Evolutionary conservation across 2,113 vertebrate genomes (phyloP), one percentile per base, ranked within the genome.

Genomic region (Callopanchax toddi): DNA sequence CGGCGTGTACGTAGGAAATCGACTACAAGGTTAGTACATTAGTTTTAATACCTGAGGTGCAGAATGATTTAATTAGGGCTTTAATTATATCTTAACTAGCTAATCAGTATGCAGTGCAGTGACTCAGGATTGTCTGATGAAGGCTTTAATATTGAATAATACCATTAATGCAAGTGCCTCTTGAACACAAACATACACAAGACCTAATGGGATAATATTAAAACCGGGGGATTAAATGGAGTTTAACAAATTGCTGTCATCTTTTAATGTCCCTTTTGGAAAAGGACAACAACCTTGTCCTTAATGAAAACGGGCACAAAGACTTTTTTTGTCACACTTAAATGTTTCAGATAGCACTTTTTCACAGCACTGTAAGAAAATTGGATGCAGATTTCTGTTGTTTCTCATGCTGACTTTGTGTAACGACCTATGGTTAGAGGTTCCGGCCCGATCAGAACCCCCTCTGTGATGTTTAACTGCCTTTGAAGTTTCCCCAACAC

Each of bases 381-480:
- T 40, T 26, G 55, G 71, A 86, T 81, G 59, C 67, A 67, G 76
- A 70, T 81, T 70, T 68, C 43, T 74, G 71, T 83, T 73, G 53
- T 56, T 57, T 65, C 15, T 63, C 49, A 68, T 69, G 62, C 76
- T 37, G 68, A 63, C 54, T 88, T 60, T 74, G 71, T 66, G 61
- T 61, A 34, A 15, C 29, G 12, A 50, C 65, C 60, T 22, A 26
- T 3, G 67, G 78, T 71, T 70, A 64, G 68, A 85, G 86, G 85
- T 87, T 50, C 68, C 18, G 45, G 69, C 53, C 67, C 59, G 67
- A 74, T 60, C 59, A 3, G 8, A 64, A 75, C 68, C 76, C 80
- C 34, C 78, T 56, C 85, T 86, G 69, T 87, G 87, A 87, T 86
- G 83, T 82, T 86, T 74, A 81, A 82, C 75, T 57, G 67, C 60